Conservation (phyloP, 2,113 vertebrate species). For the Desmodus rotundus region DNA sequence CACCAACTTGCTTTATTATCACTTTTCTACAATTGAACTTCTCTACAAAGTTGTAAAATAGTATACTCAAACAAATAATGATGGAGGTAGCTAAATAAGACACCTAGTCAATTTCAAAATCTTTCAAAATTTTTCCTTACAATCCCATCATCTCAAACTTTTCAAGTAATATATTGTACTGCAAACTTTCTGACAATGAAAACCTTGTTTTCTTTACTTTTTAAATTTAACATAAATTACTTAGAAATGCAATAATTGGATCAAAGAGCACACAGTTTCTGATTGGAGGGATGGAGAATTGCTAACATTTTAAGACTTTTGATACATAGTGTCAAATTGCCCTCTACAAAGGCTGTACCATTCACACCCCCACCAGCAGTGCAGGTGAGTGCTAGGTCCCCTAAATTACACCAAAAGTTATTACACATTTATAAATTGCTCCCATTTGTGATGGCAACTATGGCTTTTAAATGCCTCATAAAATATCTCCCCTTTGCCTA, state of each 20-base stretch:
- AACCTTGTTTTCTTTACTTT: neutral
- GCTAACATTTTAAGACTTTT: neutral
- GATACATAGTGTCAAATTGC: neutral
- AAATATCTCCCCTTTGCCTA: neutral
- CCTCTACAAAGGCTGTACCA: neutral
- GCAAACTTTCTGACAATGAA: neutral
- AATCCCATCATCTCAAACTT: neutral
- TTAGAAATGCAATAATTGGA: neutral
- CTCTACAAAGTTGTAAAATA: neutral
- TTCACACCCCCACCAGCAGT: neutral
- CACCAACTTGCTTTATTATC: neutral
- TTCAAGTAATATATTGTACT: neutral
- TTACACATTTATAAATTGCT: neutral
- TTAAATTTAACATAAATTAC: neutral
- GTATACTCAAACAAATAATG: neutral
- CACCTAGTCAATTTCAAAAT: neutral
- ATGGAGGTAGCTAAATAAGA: neutral
- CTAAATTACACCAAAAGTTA: neutral
- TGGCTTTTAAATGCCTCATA: neutral
- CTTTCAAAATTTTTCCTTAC: neutral
- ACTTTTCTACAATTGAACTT: neutral
- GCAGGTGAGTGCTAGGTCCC: neutral
- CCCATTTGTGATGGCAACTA: neutral
- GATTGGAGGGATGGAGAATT: neutral
- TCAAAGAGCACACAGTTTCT: neutral